Conservation (phyloP, 2,888 invertebrate genomes). For the Heliconius aoede region DNA sequence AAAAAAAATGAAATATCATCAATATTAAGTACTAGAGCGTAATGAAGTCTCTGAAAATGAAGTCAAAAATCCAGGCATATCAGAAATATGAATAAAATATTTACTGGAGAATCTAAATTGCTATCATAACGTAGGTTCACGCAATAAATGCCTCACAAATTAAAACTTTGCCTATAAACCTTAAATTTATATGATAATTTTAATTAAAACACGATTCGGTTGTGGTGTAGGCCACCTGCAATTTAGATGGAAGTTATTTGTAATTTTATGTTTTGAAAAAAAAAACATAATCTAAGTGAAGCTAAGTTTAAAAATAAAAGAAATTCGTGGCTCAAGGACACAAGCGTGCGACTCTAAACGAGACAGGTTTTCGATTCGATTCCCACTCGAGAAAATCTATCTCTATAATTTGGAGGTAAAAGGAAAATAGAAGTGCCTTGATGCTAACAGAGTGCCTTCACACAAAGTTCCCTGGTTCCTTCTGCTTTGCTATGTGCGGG, state of each 20-base stretch:
- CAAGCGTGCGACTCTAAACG: no score
- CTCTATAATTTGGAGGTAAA: no score
- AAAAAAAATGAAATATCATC: background rate
- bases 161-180: constrained; percentile 37
- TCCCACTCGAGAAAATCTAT: no score
- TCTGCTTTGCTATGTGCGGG: no score
- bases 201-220: constrained; percentile 13
- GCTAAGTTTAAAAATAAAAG: no score
- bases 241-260: background rate
- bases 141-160: constrained; percentile 34
- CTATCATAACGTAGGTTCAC: constrained; percentile 16
- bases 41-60: background rate
- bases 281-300: no score
- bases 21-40: constrained; percentile 13
- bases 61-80: background rate
- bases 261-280: no score
- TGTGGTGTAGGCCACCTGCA: background rate
- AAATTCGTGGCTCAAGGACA: no score
- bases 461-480: no score
- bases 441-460: no score
- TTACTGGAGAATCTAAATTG: constrained; percentile 18
- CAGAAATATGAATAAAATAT: constrained; percentile 26
- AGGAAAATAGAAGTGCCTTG: no score
- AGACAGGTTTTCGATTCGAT: no score
- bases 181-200: constrained; percentile 16